Conservation (phyloP, 2,113 vertebrate genomes). For the Gymnarchus niloticus region DNA sequence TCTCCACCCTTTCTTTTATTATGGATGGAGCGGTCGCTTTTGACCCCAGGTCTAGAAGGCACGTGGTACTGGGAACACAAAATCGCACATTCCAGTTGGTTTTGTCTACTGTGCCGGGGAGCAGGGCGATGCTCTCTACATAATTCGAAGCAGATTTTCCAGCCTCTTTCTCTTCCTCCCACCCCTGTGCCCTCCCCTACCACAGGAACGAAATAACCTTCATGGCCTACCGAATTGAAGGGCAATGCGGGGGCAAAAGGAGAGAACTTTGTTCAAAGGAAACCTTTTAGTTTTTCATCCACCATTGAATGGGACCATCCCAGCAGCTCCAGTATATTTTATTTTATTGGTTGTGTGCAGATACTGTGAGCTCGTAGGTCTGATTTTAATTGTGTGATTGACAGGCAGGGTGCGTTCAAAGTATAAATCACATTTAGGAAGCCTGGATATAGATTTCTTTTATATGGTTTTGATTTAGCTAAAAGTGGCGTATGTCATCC, state of each 20-base stretch:
- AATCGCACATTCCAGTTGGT: constrained; percentile 18
- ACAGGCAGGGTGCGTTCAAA: neutral
- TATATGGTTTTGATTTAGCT: neutral
- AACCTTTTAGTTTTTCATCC: neutral
- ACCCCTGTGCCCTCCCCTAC: constrained; percentile 10
- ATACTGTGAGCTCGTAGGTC: constrained; percentile 4
- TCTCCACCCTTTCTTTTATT: neutral
- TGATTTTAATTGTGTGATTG: constrained; percentile 14
- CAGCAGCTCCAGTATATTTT: neutral
- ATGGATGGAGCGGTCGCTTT: constrained; percentile 10
- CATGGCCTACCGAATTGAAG: constrained; percentile 66
- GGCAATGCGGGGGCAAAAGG: constrained; percentile 7
- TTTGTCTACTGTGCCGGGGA: constrained; percentile 11
- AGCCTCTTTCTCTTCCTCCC: neutral
- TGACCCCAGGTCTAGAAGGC: constrained; percentile 10
- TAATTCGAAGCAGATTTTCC: constrained; percentile 30
- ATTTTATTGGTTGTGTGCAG: constrained; percentile 1
- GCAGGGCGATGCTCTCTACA: constrained; percentile 13
- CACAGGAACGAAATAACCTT: constrained; percentile 65
- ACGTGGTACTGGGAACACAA: constrained; percentile 3
- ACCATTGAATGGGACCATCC: neutral
- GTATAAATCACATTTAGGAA: constrained; percentile 7
- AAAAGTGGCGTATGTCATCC: neutral
- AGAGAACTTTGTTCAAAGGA: constrained; percentile 9
- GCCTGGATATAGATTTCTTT: constrained; percentile 10